Base-by-base conservation (phyloP, 2,797 vertebrate genomes). In the Margarornis squamiger region DNA sequence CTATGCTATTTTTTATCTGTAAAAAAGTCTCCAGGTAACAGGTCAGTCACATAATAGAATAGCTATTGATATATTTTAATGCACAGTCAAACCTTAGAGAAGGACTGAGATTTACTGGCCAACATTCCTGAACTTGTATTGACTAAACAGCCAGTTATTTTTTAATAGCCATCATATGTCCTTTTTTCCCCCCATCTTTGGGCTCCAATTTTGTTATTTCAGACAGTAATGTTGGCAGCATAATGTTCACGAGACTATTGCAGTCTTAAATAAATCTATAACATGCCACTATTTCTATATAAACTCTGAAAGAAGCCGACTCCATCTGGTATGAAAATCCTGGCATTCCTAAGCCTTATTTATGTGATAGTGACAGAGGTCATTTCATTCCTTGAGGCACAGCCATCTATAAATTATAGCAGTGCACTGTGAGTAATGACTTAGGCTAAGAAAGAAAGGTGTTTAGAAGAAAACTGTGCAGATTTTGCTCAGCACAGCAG, bases 391-490 rank as follows among this genome's bases (percentile, higher is more conserved):
- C 93, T 93, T 13, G 39, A 97, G 90, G 78, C 80, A 86, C 38
- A 92, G 48, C 66, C 92, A 97, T 96, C 91, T 96, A 92, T 97
- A 97, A 98, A 97, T 97, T 96, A 96, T 39, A 94, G 88, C 22
- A 45, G 80, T 67, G 89, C 72, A 86, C 59, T 66, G 67, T 83
- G 45, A 86, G 73, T 96, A 96, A 97, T 97, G 95, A 96, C 79
- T 96, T 97, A 94, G 93, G 76, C 88, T 97, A 88, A 96, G 75
- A 95, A 96, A 93, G 54, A 34, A 94, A 58, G 82, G 88, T 90
- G 71, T 91, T 95, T 88, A 95, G 96, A 73, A 78, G 88, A 86
- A 97, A 96, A 90, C 76, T 15, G 27, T 74, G 38, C 84, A 90
- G 51, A 84, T 95, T 97, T 95, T 84, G 41, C 76, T 94, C 81